A percentile compares a stretch with the other conserved stretches of the same genome.
Evolutionary conservation across 2,113 vertebrate genomes (phyloP).

Genomic region (Paracanthobrama guichenoti): DNA sequence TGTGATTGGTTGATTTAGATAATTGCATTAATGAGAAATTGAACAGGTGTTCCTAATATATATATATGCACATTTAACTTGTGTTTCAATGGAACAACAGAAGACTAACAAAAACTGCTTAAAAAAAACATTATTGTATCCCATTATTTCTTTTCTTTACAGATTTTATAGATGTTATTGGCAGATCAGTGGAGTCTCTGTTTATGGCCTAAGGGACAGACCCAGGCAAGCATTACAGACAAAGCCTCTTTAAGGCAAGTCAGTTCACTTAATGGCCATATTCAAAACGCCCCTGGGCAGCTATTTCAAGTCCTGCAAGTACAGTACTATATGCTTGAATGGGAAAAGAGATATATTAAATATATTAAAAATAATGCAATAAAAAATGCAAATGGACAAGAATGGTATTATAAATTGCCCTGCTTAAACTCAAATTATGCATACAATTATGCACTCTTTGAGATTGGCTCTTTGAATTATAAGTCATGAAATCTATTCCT

Average conservation of each 20-base stretch:
- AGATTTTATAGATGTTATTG: too few relatives aligned
- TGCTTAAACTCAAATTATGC: background rate
- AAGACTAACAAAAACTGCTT: background rate
- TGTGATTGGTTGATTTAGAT: too few relatives aligned
- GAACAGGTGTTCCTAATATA: too few relatives aligned
- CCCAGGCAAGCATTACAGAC: background rate
- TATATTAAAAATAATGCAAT: background rate
- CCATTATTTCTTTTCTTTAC: too few relatives aligned
- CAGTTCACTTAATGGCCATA: background rate
- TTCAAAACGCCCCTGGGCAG: background rate
- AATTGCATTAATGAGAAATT: too few relatives aligned
- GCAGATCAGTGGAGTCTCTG: background rate
- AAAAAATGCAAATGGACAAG: background rate
- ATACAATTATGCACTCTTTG: too few relatives aligned
- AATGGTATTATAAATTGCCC: background rate
- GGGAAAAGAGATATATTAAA: background rate
- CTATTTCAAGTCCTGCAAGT: background rate
- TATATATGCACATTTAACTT: too few relatives aligned
- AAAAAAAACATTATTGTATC: background rate
- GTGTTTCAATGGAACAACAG: background rate
- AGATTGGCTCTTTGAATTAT: background rate
- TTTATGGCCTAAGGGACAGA: background rate
- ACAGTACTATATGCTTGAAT: background rate
- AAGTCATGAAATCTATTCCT: too few relatives aligned
- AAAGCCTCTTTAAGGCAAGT: background rate